Base-by-base conservation (phyloP, 2,888 invertebrate genomes). In the Pyrrhosoma nymphula region DNA sequence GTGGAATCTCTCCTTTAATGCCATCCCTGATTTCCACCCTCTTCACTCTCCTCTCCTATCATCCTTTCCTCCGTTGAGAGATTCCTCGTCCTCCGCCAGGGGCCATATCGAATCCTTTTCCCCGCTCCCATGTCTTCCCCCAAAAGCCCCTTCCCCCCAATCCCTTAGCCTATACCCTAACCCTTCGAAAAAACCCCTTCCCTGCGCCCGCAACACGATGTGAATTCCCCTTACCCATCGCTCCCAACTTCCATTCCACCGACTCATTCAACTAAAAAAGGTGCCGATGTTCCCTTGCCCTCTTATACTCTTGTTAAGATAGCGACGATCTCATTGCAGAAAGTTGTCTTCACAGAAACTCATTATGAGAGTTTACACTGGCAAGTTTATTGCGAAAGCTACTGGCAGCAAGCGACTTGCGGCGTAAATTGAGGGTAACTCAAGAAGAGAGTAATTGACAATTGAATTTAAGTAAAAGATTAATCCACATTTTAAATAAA, bases 211-310 rank as follows among this genome's bases (percentile, higher is more conserved):
- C n/a, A n/a, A n/a, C n/a, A n/a, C n/a, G n/a, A n/a, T n/a, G n/a
- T n/a, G n/a, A n/a, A n/a, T n/a, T n/a, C n/a, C n/a, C n/a, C n/a
- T n/a, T n/a, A n/a, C n/a, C n/a, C n/a, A n/a, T n/a, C n/a, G 47
- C 56, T 60, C 60, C 90, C 20, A 35, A 20, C 47, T 88, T 88
- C 47, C 88, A 88, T 39, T 88, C 88, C 47, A 14, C 23, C 26
- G n/a, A 69, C 69, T 69, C 69, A 69, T 69, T 69, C 69, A 69
- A 69, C 69, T 69, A 26, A 69, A n/a, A 69, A 69, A 69, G 69
- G 20, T 35, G 35, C 88, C 88, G 16, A 39, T 88, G 10, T 6
- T 26, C 39, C 88, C 0, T 18, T 10, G 10, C 39, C 35, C 26
- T 18, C 35, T 47, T 39, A n/a, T n/a, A 4, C 88, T 26, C 35